A percentile compares a stretch with the other conserved stretches of the same genome.
phyloP scores from a whole-genome alignment of 2,797 vertebrate genomes.

The Pteronotus mesoamericanus region DNA sequence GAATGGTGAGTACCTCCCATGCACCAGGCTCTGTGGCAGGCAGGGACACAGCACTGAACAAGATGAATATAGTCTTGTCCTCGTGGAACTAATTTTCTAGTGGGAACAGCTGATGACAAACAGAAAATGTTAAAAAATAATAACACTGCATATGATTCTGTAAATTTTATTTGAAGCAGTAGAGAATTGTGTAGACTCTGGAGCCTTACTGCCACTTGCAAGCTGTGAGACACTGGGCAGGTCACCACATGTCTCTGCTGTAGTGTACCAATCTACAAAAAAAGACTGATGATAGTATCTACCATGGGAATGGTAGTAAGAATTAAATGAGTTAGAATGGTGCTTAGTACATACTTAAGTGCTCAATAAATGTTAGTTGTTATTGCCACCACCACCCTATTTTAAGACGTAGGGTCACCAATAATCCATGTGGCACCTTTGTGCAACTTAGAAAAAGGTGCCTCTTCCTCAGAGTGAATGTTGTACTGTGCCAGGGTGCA shows the following conservation, averaged over 20 bases:
- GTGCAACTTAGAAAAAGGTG: neutral
- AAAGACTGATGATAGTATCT: neutral
- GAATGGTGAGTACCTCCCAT: neutral
- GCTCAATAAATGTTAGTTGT: neutral
- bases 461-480: neutral
- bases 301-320: neutral
- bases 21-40: neutral
- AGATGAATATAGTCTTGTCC: neutral
- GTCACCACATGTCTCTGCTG: neutral
- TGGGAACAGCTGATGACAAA: neutral
- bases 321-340: neutral
- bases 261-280: neutral
- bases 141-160: neutral
- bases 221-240: neutral
- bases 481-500: accelerated
- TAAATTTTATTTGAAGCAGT: neutral
- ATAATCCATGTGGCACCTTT: neutral
- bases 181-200: neutral
- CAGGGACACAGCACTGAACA: neutral
- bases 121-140: neutral
- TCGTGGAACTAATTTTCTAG: neutral
- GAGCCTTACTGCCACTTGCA: neutral
- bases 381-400: neutral
- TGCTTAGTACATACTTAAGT: neutral
- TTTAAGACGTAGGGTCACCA: neutral